Evolutionary conservation across 2,888 invertebrate species (phyloP).

Genomic region (Adineta ricciae): DNA sequence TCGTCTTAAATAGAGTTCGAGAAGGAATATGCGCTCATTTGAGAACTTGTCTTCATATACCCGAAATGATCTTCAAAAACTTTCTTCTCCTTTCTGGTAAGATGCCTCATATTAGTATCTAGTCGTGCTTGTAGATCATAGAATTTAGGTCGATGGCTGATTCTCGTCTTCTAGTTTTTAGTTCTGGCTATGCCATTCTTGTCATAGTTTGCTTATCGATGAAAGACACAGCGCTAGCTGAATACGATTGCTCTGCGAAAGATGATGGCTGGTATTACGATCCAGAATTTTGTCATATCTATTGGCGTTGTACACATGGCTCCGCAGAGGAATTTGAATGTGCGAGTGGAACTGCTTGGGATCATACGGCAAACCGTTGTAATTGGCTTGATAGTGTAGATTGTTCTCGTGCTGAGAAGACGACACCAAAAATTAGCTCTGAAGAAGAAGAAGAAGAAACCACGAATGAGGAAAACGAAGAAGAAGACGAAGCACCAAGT

Average conservation of each 20-base stretch:
- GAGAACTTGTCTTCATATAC: not conserved
- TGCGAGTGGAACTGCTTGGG: slow-evolving; percentile 33
- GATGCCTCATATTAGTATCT: not conserved
- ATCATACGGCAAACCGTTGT: slow-evolving; percentile 29
- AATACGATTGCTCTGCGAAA: slow-evolving; percentile 31
- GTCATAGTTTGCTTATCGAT: not conserved
- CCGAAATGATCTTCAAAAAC: not conserved
- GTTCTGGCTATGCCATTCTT: not conserved
- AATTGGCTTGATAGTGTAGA: slow-evolving; percentile 34
- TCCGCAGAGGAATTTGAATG: slow-evolving; percentile 34
- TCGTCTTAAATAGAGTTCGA: not conserved
- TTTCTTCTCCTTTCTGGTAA: not conserved
- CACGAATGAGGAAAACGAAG: not conserved
- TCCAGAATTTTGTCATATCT: slow-evolving; percentile 33
- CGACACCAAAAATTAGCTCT: not conserved
- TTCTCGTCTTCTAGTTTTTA: not conserved
- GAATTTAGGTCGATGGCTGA: not conserved
- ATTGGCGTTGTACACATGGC: slow-evolving; percentile 33
- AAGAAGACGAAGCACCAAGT: not conserved
- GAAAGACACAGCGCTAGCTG: not conserved
- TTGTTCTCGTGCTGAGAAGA: slow-evolving; percentile 22
- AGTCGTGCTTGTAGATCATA: not conserved
- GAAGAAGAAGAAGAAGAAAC: slow-evolving; percentile 2
- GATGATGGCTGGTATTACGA: slow-evolving; percentile 31
- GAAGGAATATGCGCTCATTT: not conserved